These are phyloP conservation scores for Poecilobothrus nobilitatus DNA, from an alignment of 2,888 invertebrate species.

Conservation along the genomic window DNA sequence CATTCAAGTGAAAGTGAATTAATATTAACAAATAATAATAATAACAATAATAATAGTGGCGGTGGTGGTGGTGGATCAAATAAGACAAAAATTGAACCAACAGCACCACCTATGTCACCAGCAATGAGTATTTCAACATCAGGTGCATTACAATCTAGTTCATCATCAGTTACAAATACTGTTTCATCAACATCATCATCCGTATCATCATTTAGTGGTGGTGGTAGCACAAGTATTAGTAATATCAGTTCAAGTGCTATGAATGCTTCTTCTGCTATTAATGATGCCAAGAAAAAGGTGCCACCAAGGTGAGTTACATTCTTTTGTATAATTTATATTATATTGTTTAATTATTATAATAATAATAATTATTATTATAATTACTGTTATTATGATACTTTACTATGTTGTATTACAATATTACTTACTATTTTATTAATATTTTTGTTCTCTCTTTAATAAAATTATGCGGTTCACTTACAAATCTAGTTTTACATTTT, in stretches of 20 bases:
- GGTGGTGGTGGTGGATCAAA: neutral
- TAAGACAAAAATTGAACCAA: constrained; percentile 27
- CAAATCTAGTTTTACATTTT: neutral
- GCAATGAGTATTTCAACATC: constrained; percentile 28
- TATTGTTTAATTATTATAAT: neutral
- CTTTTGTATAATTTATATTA: neutral
- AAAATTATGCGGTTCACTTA: neutral
- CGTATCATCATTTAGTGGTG: constrained; percentile 19
- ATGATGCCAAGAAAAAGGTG: constrained; percentile 55
- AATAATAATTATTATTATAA: neutral
- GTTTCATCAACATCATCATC: constrained; percentile 47
- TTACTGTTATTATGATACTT: neutral
- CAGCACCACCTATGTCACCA: constrained; percentile 41
- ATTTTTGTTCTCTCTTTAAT: neutral
- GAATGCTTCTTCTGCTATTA: constrained; percentile 30
- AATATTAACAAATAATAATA: constrained; percentile 27
- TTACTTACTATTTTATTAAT: neutral
- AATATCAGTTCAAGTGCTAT: neutral
- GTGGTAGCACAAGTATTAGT: constrained; percentile 2
- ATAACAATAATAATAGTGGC: constrained; percentile 31
- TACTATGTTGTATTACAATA: neutral
- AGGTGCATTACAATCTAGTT: constrained; percentile 22
- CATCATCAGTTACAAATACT: constrained; percentile 28
- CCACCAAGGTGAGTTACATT: constrained; percentile 51
- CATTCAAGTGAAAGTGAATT: constrained; percentile 24